Percentiles rank a stretch among this genome's conserved stretches.
Conservation (phyloP, 2,797 vertebrate genomes). For the Carapus acus region DNA sequence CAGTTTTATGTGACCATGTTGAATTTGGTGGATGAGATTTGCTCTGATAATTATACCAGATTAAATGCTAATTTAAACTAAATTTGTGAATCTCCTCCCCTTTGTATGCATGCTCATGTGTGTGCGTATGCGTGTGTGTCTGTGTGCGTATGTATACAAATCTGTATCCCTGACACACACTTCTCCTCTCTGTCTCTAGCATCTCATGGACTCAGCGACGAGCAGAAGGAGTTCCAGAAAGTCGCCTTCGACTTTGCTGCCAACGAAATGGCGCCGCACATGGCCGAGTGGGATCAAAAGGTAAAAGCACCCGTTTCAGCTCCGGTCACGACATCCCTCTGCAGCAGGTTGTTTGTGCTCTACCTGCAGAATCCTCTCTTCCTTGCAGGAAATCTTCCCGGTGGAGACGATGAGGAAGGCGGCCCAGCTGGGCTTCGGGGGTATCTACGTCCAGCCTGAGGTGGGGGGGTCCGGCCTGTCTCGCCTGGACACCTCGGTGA, state of each 20-base stretch:
- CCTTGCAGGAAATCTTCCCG: conserved; percentile 85
- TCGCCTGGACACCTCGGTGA: conserved; percentile 87
- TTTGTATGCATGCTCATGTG: no score
- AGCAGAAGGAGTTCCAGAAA: conserved; percentile 96
- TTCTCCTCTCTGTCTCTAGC: conserved; percentile 64
- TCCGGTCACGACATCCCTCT: no score
- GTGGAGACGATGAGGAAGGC: conserved; percentile 85
- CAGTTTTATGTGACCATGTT: no score
- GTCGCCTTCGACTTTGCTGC: conserved; percentile 92
- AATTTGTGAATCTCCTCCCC: no score
- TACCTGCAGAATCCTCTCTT: not conserved
- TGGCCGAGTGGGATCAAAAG: conserved; percentile 95
- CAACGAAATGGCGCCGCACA: conserved; percentile 92
- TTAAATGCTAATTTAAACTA: no score
- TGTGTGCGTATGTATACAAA: no score
- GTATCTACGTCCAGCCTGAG: conserved; percentile 84
- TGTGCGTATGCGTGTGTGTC: no score
- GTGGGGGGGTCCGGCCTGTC: conserved; percentile 93
- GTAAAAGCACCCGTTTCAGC: no score
- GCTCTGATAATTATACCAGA: no score
- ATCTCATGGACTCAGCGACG: conserved; percentile 83
- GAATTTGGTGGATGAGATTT: no score
- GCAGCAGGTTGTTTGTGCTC: no score
- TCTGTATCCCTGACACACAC: not conserved
- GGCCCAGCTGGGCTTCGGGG: conserved; percentile 89